phyloP scores from a whole-genome alignment of 2,113 vertebrate genomes.

The Gallinago paraguaiae region DNA sequence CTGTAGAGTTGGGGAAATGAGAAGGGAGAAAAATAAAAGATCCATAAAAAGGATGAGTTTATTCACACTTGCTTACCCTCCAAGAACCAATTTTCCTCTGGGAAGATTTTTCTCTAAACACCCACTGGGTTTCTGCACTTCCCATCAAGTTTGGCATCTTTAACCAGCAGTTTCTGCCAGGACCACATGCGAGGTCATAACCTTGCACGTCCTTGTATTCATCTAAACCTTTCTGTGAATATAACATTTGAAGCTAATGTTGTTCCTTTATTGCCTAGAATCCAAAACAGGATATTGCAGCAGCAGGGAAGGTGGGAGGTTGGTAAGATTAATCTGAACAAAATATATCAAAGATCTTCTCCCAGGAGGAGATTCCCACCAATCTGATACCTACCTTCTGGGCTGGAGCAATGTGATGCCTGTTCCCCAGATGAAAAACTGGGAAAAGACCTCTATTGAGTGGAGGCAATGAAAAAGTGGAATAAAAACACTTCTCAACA shows the following conservation, averaged over 20 bases:
- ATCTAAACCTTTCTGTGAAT: slow-evolving; percentile 4
- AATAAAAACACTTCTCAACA: neutral
- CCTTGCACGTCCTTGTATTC: neutral
- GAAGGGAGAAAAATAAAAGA: neutral
- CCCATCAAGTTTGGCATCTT: neutral
- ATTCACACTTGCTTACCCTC: slow-evolving; percentile 20
- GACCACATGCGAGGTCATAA: neutral
- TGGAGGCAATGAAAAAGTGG: neutral
- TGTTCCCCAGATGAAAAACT: neutral
- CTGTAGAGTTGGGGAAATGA: neutral
- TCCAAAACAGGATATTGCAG: slow-evolving; percentile 33
- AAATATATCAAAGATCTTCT: neutral
- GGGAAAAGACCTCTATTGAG: neutral
- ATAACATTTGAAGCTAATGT: slow-evolving; percentile 7
- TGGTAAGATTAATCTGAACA: neutral
- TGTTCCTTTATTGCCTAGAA: slow-evolving; percentile 10
- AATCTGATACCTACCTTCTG: neutral
- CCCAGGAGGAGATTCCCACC: neutral
- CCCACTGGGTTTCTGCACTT: neutral
- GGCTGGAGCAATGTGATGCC: neutral
- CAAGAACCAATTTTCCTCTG: slow-evolving; percentile 12
- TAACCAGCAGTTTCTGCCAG: neutral
- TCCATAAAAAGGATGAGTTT: neutral
- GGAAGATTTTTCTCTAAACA: slow-evolving; percentile 1
- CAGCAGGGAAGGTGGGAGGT: slow-evolving; percentile 20